Conservation (phyloP, 2,888 invertebrate genomes). For the Xylota segnis region DNA sequence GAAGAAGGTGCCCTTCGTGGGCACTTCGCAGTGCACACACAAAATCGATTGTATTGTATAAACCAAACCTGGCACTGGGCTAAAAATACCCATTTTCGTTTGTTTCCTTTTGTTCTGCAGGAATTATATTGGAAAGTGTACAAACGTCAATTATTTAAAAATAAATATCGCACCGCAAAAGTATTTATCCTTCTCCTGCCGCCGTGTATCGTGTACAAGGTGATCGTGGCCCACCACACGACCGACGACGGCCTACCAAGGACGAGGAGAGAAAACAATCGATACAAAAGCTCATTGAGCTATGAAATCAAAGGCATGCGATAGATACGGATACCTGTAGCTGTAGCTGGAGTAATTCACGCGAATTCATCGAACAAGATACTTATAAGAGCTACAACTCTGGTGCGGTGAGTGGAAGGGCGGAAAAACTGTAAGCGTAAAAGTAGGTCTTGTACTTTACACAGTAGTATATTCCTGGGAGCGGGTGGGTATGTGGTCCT, state of each 20-base stretch:
- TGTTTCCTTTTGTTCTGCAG: constrained; percentile 54
- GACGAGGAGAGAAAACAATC: constrained; percentile 56
- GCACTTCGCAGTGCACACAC: constrained; percentile 28
- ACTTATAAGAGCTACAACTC: constrained; percentile 31
- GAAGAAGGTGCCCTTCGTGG: constrained; percentile 31
- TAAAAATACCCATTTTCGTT: constrained; percentile 49
- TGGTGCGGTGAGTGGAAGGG: constrained; percentile 9
- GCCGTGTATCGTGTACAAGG: constrained; percentile 8
- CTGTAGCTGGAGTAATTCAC: constrained; percentile 53
- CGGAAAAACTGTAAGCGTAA: background rate
- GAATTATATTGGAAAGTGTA: constrained; percentile 58
- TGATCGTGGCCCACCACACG: constrained; percentile 36
- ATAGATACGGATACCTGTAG: constrained; percentile 53
- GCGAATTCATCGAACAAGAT: constrained; percentile 68
- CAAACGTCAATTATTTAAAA: constrained; percentile 73
- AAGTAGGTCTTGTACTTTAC: constrained; percentile 34
- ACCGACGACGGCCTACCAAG: constrained; percentile 27
- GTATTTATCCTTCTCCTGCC: constrained; percentile 6
- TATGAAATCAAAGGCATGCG: constrained; percentile 73
- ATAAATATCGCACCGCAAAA: constrained; percentile 65
- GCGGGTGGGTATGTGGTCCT: background rate
- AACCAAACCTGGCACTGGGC: constrained; percentile 4
- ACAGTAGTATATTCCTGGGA: constrained; percentile 2
- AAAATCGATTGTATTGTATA: constrained; percentile 56
- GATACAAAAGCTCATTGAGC: constrained; percentile 70